phyloP scores from a whole-genome alignment of 2,888 invertebrate genomes.

The Lepas anatifera region DNA sequence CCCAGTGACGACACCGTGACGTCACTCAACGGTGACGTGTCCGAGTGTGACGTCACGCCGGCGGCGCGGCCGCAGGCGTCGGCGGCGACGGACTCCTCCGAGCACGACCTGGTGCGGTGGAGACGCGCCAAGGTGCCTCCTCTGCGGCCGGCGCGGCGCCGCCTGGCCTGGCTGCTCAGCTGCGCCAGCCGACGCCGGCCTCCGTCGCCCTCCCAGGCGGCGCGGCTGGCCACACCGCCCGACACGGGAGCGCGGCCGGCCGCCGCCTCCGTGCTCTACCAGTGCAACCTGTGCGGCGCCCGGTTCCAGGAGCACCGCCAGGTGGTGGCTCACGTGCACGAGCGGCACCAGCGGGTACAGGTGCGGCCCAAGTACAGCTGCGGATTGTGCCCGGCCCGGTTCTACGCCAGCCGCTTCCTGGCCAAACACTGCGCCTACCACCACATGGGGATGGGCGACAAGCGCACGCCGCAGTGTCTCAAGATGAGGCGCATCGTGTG shows the following conservation, averaged over 20 bases:
- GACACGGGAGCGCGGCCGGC: background rate
- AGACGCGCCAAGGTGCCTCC: background rate
- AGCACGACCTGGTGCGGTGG: background rate
- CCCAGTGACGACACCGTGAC: background rate
- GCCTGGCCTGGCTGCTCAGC: background rate
- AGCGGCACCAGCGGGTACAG: constrained; percentile 9
- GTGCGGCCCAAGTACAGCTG: constrained; percentile 10
- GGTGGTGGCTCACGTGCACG: constrained; percentile 10
- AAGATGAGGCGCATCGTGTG: background rate
- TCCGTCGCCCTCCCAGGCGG: background rate
- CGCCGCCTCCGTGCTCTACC: background rate
- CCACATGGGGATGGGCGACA: background rate
- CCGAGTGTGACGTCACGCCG: background rate
- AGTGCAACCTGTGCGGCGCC: constrained; percentile 9
- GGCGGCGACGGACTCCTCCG: background rate
- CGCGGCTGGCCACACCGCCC: background rate
- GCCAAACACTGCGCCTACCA: constrained; percentile 8
- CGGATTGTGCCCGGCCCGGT: constrained; percentile 9
- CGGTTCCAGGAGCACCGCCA: background rate
- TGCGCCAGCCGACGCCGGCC: background rate
- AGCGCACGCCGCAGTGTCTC: background rate
- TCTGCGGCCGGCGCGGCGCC: background rate
- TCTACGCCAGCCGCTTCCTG: constrained; percentile 10
- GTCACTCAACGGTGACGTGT: too few relatives aligned
- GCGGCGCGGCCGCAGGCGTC: background rate